A percentile compares a stretch with the other conserved stretches of the same genome.
Evolutionary conservation across 2,888 invertebrate genomes (phyloP).

Genomic region (Ectemnius lituratus): DNA sequence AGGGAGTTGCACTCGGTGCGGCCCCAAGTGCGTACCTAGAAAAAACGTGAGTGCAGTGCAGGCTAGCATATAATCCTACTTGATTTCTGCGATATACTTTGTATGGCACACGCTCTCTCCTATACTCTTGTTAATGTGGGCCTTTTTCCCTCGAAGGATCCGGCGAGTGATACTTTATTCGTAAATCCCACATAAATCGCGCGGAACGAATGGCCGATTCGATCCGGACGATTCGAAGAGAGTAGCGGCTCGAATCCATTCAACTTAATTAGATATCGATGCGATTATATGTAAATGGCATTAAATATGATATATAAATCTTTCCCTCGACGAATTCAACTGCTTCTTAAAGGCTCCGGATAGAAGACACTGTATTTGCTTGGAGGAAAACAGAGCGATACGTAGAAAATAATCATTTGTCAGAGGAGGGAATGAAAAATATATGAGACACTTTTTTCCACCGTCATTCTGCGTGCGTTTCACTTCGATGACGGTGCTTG

Average conservation of each 20-base stretch:
- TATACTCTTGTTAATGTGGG: slow-evolving; percentile 32
- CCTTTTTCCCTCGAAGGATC: neutral
- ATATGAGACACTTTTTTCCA: slow-evolving; percentile 35
- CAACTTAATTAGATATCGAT: no score
- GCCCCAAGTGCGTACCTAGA: slow-evolving; percentile 14
- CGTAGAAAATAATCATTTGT: slow-evolving; percentile 28
- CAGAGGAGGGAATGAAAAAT: slow-evolving; percentile 25
- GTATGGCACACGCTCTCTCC: slow-evolving; percentile 27
- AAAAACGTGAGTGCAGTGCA: neutral
- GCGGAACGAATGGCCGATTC: neutral
- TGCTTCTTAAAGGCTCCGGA: no score
- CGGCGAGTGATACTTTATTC: neutral
- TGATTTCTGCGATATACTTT: slow-evolving; percentile 30
- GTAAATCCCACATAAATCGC: neutral
- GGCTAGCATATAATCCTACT: slow-evolving; percentile 44
- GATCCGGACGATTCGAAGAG: neutral
- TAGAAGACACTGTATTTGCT: no score
- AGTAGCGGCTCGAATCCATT: no score
- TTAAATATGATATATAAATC: no score
- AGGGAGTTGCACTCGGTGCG: slow-evolving; percentile 27
- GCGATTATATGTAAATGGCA: no score
- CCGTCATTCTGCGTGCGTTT: slow-evolving; percentile 29
- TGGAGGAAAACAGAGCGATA: no score
- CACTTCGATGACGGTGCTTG: slow-evolving; percentile 8
- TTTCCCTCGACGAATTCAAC: no score